phyloP scores from a whole-genome alignment of 2,113 vertebrate genomes.

The Martes martes region DNA sequence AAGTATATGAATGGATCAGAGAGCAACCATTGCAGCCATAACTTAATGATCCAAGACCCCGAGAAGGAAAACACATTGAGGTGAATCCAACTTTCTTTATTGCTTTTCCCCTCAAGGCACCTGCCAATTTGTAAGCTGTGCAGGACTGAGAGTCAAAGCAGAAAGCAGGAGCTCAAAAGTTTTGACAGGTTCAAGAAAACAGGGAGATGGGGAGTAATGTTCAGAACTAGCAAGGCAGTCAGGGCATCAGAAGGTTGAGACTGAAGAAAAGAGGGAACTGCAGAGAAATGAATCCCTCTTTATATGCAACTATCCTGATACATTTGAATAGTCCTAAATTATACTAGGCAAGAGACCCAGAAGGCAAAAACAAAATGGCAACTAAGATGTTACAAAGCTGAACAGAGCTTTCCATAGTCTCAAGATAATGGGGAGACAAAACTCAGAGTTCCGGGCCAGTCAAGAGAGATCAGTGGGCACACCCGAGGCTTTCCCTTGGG shows the following conservation, averaged over 20 bases:
- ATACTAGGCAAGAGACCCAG: neutral
- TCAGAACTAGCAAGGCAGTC: neutral
- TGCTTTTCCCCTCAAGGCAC: neutral
- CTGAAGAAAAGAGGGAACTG: neutral
- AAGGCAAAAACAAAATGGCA: neutral
- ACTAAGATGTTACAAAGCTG: neutral
- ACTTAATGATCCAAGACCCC: slow-evolving; percentile 26
- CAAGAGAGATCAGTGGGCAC: neutral
- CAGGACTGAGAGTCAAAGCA: neutral
- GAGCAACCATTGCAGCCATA: neutral
- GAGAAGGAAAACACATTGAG: neutral
- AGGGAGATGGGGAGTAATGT: neutral
- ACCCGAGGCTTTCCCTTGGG: neutral
- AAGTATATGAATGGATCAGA: neutral
- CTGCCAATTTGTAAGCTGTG: neutral
- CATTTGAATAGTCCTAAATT: neutral
- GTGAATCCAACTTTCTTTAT: neutral
- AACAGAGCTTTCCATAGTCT: neutral
- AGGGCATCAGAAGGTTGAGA: neutral
- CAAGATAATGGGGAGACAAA: neutral
- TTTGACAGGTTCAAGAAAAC: neutral
- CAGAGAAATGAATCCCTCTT: neutral
- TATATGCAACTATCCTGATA: neutral
- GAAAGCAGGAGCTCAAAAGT: neutral
- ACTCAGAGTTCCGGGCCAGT: neutral